These are phyloP conservation scores for Sorex fumeus DNA, from an alignment of 2,113 vertebrate genomes.

Conservation along the genomic window DNA sequence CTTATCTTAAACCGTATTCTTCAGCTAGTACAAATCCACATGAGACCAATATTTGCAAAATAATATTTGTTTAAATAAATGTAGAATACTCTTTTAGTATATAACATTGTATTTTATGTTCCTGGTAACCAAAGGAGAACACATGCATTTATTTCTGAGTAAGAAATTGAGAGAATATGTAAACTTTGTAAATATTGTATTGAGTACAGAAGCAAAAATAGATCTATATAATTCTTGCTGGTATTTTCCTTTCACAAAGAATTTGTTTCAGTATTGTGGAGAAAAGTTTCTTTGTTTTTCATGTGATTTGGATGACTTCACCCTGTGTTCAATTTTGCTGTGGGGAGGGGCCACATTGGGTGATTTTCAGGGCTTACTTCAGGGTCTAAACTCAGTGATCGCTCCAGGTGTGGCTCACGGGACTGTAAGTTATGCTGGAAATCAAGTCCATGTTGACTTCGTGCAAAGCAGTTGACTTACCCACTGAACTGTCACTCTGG, in stretches of 20 bases:
- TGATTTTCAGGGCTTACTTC: too few species aligned
- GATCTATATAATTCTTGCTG: neutral
- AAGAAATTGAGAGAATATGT: neutral
- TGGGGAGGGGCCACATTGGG: too few species aligned
- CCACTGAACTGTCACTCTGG: too few species aligned
- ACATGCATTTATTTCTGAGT: neutral
- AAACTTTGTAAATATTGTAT: neutral
- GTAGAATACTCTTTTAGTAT: neutral
- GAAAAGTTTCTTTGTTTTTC: neutral
- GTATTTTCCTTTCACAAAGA: conserved; percentile 29
- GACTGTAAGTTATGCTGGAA: too few species aligned
- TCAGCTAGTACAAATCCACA: neutral
- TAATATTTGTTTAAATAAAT: neutral
- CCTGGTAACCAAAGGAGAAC: neutral
- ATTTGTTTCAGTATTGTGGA: neutral
- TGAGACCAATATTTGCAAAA: neutral
- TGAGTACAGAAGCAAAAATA: neutral
- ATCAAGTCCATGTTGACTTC: too few species aligned
- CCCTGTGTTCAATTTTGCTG: neutral
- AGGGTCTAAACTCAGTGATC: too few species aligned
- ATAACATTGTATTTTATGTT: neutral
- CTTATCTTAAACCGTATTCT: neutral
- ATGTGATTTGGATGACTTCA: neutral
- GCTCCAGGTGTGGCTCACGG: too few species aligned
- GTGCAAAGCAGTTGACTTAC: too few species aligned